Evolutionary conservation across 2,797 vertebrate species (phyloP).

Genomic region (Sciaenops ocellatus): DNA sequence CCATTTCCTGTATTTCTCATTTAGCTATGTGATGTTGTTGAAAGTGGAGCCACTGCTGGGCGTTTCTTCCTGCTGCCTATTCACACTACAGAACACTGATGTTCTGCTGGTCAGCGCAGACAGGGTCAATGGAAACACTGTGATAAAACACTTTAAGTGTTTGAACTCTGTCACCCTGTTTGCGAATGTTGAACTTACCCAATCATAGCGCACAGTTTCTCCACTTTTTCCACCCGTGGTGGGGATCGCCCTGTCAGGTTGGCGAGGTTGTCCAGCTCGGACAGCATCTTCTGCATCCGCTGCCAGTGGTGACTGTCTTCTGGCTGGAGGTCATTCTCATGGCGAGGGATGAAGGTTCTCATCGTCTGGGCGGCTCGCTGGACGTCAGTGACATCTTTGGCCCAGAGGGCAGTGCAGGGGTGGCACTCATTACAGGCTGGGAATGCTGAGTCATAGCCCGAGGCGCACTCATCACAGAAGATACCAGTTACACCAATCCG

Average conservation of each 20-base stretch:
- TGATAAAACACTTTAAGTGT: too few relatives aligned
- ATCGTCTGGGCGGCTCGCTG: conserved; percentile 69
- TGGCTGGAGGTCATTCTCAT: conserved; percentile 3
- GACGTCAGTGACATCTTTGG: conserved; percentile 76
- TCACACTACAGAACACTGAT: too few relatives aligned
- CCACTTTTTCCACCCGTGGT: conserved; percentile 72
- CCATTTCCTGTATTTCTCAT: too few relatives aligned
- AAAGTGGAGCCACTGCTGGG: too few relatives aligned
- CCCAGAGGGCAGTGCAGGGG: conserved; percentile 86
- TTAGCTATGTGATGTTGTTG: too few relatives aligned
- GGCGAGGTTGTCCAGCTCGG: conserved; percentile 76
- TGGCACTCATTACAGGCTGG: conserved; percentile 88
- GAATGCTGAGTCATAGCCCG: conserved; percentile 81
- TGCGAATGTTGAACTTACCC: conserved; percentile 37
- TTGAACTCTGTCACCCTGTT: too few relatives aligned
- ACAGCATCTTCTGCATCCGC: conserved; percentile 79
- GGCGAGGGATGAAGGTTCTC: conserved; percentile 59
- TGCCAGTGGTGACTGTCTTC: conserved; percentile 65
- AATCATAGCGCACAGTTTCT: conserved; percentile 71
- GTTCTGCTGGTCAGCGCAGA: too few relatives aligned
- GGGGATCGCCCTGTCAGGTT: conserved; percentile 78
- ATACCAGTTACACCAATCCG: conserved; percentile 81
- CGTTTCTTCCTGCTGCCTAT: too few relatives aligned
- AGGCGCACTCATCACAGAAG: conserved; percentile 86
- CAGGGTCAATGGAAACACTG: too few relatives aligned